phyloP scores from a whole-genome alignment of 2,113 vertebrate genomes.

The Fulmarus glacialis region DNA sequence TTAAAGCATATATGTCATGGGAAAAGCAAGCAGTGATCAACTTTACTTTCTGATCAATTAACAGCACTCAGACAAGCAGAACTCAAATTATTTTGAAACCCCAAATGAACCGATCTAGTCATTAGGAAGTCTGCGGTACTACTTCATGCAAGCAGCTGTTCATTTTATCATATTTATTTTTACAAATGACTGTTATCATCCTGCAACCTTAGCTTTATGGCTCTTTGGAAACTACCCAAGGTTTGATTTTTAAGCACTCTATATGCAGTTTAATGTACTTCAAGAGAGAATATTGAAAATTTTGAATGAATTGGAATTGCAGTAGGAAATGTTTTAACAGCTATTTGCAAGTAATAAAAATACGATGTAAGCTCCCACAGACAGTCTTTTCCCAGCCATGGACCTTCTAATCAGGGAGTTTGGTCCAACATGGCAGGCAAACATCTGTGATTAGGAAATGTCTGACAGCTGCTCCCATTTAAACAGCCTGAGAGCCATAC shows the following conservation, averaged over 20 bases:
- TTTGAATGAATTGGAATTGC: slow-evolving; percentile 47
- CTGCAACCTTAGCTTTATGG: slow-evolving; percentile 64
- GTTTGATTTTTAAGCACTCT: slow-evolving; percentile 59
- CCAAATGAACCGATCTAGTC: slow-evolving; percentile 38
- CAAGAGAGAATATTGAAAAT: slow-evolving; percentile 32
- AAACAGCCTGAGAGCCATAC: not conserved
- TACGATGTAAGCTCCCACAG: not conserved
- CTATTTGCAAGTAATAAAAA: slow-evolving; percentile 59
- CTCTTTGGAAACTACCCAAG: slow-evolving; percentile 58
- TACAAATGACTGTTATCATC: slow-evolving; percentile 71
- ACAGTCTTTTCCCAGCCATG: not conserved
- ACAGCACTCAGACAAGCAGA: slow-evolving; percentile 59
- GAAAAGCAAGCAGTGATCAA: slow-evolving; percentile 63
- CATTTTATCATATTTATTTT: slow-evolving; percentile 71
- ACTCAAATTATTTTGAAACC: slow-evolving; percentile 64
- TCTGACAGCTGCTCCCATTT: not conserved
- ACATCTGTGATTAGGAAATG: not conserved
- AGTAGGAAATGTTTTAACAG: slow-evolving; percentile 27
- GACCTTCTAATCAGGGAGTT: not conserved
- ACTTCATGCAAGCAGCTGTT: slow-evolving; percentile 56
- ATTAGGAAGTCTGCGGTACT: slow-evolving; percentile 59
- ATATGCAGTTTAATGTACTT: slow-evolving; percentile 33
- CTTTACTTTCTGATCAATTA: slow-evolving; percentile 77
- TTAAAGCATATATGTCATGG: slow-evolving; percentile 60
- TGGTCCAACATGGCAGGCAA: not conserved